Conservation (phyloP, 2,888 invertebrate genomes). For the Sylvicola fuscatus region DNA sequence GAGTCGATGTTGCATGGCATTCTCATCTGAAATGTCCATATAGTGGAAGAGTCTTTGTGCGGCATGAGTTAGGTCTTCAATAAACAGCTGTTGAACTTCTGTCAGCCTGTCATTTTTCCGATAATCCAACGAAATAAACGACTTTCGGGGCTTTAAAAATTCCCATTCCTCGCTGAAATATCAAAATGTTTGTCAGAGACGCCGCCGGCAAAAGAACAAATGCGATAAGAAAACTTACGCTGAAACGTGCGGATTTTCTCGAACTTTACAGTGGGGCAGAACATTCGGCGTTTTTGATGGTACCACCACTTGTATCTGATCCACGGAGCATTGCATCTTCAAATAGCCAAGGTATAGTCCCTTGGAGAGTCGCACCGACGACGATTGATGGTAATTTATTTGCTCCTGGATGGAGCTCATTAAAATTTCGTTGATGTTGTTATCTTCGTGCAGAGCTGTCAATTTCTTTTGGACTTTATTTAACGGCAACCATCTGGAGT, state of each 20-base stretch:
- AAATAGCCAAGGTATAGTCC: slow-evolving; percentile 92
- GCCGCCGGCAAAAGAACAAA: neutral
- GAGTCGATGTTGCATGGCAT: slow-evolving; percentile 53
- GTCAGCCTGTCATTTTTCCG: slow-evolving; percentile 32
- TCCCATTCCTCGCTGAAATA: slow-evolving; percentile 84
- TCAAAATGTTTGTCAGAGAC: no score
- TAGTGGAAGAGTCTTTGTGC: slow-evolving; percentile 55
- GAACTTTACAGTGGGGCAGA: slow-evolving; percentile 77
- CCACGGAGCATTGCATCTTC: slow-evolving; percentile 91
- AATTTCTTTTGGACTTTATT: slow-evolving; percentile 65
- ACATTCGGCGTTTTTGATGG: slow-evolving; percentile 86
- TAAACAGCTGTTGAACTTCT: slow-evolving; percentile 62
- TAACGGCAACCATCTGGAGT: slow-evolving; percentile 82
- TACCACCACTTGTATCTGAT: slow-evolving; percentile 82
- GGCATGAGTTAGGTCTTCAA: slow-evolving; percentile 54
- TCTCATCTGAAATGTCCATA: slow-evolving; percentile 55
- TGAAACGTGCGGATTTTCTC: slow-evolving; percentile 91
- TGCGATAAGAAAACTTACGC: slow-evolving; percentile 44
- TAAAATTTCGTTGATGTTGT: slow-evolving; percentile 60
- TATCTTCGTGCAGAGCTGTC: slow-evolving; percentile 49
- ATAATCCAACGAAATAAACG: slow-evolving; percentile 21
- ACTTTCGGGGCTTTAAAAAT: slow-evolving; percentile 47
- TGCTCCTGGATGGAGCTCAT: slow-evolving; percentile 76
- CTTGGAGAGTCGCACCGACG: slow-evolving; percentile 57
- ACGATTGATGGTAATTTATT: slow-evolving; percentile 41